Base-by-base conservation (phyloP, 37 sponge, comb jelly and placozoan species). In the Geodia barretti region DNA sequence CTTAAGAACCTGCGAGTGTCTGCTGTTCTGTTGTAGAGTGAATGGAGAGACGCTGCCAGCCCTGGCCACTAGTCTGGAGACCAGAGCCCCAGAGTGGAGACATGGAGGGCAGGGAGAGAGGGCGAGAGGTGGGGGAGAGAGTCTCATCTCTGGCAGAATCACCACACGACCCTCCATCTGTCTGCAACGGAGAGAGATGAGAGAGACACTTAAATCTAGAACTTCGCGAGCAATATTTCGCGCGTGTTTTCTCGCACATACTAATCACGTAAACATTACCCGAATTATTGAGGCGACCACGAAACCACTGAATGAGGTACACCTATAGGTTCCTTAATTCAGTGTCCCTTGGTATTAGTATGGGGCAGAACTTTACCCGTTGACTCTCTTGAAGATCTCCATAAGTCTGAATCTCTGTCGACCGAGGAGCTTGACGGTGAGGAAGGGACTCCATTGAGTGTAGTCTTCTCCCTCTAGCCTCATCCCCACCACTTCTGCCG, bases 401-500 rank as follows among this genome's bases (percentile, higher is more conserved):
- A 92, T 65, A 11, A 92, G 70, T 65, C 70, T 61, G 64, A 87
- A 92, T 36, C 92, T 58, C 38, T 87, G 92, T 26, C 84, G 54
- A 3, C 92, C 92, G 0, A 75, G 74, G 3, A 92, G 65, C 75
- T 84, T 92, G 34, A 92, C 92, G 39, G 87, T 70, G 20, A 92
- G 79, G 21, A 70, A 74, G 20, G 79, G 79, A 4, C 84, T 78
- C 62, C 86, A 68, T 1, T 28, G 62, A 26, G 41, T 62, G 28
- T 60, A 25, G 11, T 64, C 72, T 62, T 78, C 75, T 1, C 68
- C 84, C 40, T 79, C 78, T 69, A 90, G 87, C 64, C 79, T 77
- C 42, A 86, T 70, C 0, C 75, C 89, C 72, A 90, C 78, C 17
- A 93, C 60, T 43, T 93, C 94, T 30, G 91, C 94, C 26, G 87